phyloP scores from a whole-genome alignment of 35 echinoderm and acorn worm species.

The Eucidaris tribuloides region DNA sequence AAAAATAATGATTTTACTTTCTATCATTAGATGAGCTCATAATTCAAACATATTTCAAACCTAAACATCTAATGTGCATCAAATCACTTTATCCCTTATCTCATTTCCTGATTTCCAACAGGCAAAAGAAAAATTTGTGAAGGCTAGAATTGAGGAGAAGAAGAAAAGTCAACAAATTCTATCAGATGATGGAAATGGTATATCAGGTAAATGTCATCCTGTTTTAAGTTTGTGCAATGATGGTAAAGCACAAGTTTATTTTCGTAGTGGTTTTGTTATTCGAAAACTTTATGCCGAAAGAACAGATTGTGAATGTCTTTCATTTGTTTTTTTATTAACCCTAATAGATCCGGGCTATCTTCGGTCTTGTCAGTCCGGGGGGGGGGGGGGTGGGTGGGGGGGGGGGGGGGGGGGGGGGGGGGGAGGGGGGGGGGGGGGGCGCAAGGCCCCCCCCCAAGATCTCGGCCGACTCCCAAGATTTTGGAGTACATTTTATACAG shows the following conservation, averaged over 20 bases:
- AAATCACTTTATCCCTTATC: not conserved
- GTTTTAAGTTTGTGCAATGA: not conserved
- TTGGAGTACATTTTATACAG: no score
- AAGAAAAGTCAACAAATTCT: not conserved
- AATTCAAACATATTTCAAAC: no score
- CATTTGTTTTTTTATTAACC: not conserved
- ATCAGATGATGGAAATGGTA: not conserved
- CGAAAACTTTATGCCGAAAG: not conserved
- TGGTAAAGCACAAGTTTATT: not conserved
- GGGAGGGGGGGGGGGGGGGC: no score
- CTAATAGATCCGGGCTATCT: not conserved
- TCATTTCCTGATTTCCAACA: slow-evolving; percentile 1
- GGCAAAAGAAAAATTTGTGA: slow-evolving; percentile 5
- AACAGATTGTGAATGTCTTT: not conserved
- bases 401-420: no score
- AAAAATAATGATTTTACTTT: no score
- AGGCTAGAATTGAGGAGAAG: not conserved
- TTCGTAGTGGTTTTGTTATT: not conserved
- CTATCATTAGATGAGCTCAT: no score
- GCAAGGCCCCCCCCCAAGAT: no score
- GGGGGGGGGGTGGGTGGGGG: no score
- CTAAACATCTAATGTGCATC: no score
- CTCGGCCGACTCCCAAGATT: no score
- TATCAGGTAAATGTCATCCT: not conserved
- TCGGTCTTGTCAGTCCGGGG: not conserved